phyloP scores from a whole-genome alignment of 2,888 invertebrate species.

The Drosophila affinis region DNA sequence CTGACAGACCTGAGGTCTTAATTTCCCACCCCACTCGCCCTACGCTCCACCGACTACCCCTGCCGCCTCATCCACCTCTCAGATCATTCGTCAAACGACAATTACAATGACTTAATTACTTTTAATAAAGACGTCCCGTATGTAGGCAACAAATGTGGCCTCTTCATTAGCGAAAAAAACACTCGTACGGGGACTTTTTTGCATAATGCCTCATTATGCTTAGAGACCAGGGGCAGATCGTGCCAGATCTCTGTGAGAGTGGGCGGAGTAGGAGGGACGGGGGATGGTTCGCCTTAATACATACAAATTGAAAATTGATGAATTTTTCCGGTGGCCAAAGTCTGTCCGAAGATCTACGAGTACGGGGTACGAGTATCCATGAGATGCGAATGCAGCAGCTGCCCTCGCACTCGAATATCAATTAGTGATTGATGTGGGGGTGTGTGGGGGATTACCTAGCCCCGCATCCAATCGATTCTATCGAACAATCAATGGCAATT shows the following conservation, averaged over 20 bases:
- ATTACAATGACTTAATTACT: constrained; percentile 78
- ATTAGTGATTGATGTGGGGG: constrained; percentile 45
- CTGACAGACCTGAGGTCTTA: background rate
- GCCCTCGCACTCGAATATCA: constrained; percentile 47
- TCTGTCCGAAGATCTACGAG: constrained; percentile 1
- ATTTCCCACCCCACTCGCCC: background rate
- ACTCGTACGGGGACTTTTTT: constrained; percentile 56
- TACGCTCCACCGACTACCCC: background rate
- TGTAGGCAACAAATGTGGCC: constrained; percentile 23
- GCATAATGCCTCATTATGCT: constrained; percentile 80
- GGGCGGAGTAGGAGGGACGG: background rate
- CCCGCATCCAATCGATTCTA: constrained; percentile 36
- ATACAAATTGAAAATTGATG: constrained; percentile 82
- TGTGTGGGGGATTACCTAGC: constrained; percentile 37
- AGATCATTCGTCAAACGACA: constrained; percentile 66
- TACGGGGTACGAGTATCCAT: too few relatives aligned
- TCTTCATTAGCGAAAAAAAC: constrained; percentile 72
- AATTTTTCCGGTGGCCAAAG: constrained; percentile 79
- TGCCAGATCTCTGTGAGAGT: constrained; percentile 26
- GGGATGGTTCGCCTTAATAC: constrained; percentile 70
- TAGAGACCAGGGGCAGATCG: constrained; percentile 16
- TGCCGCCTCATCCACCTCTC: constrained; percentile 20
- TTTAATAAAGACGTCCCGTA: constrained; percentile 80
- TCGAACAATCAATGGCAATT: constrained; percentile 41
- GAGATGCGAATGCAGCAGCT: constrained; percentile 32